Evolutionary conservation across 2,113 vertebrate species (phyloP).

Genomic region (Cercocebus atys): DNA sequence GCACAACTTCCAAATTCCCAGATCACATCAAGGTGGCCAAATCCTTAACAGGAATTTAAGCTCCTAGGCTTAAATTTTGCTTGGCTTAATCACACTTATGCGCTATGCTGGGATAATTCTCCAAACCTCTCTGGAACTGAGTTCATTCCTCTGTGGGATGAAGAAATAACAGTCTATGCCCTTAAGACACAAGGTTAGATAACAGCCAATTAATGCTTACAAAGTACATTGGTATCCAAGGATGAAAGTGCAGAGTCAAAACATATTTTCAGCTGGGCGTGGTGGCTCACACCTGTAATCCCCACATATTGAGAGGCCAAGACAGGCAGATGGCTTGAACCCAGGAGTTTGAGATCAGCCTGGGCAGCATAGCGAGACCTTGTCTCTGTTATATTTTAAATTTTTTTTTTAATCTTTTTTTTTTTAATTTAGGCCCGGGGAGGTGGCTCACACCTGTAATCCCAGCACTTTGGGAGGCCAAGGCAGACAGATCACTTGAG

Average conservation of each 20-base stretch:
- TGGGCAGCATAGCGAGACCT: neutral
- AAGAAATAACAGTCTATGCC: neutral
- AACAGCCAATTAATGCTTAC: neutral
- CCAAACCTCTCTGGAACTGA: conserved; percentile 11
- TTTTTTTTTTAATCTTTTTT: no score
- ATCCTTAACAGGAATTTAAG: conserved; percentile 32
- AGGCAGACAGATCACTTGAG: no score
- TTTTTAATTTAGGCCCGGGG: no score
- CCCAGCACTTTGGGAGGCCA: no score
- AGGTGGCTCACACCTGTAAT: no score
- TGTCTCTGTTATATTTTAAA: neutral
- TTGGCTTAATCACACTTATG: neutral
- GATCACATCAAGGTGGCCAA: neutral
- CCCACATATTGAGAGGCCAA: neutral
- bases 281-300: neutral
- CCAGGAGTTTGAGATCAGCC: neutral
- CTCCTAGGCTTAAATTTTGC: neutral
- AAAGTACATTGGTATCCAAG: neutral
- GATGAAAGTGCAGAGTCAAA: neutral
- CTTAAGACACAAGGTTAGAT: neutral
- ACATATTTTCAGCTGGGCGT: neutral
- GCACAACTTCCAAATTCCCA: neutral
- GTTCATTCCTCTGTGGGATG: neutral
- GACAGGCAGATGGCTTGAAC: neutral
- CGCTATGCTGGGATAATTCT: neutral